These are phyloP conservation scores for Drosophila koepferae DNA, from an alignment of 2,888 invertebrate genomes.

Conservation along the genomic window DNA sequence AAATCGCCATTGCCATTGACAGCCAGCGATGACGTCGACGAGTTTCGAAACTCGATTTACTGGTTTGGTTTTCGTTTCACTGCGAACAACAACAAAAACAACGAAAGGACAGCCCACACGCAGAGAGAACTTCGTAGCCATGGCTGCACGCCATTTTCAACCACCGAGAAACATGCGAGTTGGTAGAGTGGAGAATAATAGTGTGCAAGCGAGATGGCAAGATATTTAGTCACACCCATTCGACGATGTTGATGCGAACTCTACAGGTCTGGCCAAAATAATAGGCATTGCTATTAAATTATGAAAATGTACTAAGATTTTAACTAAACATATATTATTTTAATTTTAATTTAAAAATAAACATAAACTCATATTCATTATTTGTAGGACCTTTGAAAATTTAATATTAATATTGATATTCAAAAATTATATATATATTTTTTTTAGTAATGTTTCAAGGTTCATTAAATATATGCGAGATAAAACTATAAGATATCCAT, in stretches of 20 bases:
- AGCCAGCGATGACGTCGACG: constrained; percentile 61
- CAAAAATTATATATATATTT: too few relatives aligned
- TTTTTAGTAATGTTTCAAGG: too few relatives aligned
- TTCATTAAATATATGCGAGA: too few relatives aligned
- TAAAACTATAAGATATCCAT: too few relatives aligned
- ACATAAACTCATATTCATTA: not conserved
- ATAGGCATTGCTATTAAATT: not conserved
- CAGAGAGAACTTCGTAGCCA: constrained; percentile 53
- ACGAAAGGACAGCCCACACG: constrained; percentile 78
- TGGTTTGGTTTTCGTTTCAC: constrained; percentile 57
- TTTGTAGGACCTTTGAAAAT: too few relatives aligned
- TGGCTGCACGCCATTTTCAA: constrained; percentile 77
- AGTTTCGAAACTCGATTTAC: constrained; percentile 67
- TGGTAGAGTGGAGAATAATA: constrained; percentile 24
- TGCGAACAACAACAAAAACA: constrained; percentile 36
- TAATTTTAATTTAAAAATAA: not conserved
- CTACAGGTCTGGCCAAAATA: constrained; percentile 50
- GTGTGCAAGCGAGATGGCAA: constrained; percentile 42
- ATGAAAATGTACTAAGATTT: not conserved
- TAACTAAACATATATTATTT: not conserved
- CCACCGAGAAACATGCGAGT: constrained; percentile 44
- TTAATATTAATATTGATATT: too few relatives aligned
- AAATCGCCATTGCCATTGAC: constrained; percentile 73
- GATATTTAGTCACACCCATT: constrained; percentile 62
- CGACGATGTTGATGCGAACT: constrained; percentile 12